Evolutionary conservation across 2,888 invertebrate species (phyloP).

Genomic region (Leistus spinibarbis): DNA sequence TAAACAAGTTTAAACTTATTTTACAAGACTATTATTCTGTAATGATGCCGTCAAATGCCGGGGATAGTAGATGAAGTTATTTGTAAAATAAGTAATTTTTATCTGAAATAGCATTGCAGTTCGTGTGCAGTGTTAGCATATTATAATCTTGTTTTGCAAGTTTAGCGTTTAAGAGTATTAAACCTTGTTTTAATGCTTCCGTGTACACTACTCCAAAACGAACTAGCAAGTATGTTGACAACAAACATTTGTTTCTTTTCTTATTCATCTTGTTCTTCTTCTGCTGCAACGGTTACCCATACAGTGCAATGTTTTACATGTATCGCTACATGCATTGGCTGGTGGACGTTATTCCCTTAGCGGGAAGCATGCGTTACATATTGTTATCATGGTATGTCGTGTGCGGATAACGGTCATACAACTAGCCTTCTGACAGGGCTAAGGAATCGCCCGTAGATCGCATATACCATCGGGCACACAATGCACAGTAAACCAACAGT

Average conservation of each 20-base stretch:
- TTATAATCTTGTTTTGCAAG: background rate
- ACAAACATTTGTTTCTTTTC: background rate
- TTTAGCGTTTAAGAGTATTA: background rate
- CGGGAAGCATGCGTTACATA: conserved; percentile 36
- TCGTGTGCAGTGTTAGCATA: background rate
- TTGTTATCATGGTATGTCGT: conserved; percentile 37
- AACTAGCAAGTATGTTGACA: background rate
- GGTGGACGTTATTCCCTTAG: background rate
- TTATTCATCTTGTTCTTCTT: background rate
- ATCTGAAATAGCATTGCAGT: background rate
- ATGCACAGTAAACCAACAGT: conserved; percentile 9
- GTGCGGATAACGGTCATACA: conserved; percentile 32
- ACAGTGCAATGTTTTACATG: background rate
- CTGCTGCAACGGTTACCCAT: background rate
- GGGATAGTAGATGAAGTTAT: too few species aligned
- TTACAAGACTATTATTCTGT: too few species aligned
- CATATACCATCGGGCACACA: conserved; percentile 21
- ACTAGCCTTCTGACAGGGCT: conserved; percentile 24
- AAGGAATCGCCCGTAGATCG: conserved; percentile 20
- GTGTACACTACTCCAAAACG: background rate
- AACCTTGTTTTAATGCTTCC: background rate
- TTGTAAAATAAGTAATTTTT: background rate
- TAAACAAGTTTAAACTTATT: too few species aligned
- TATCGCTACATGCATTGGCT: background rate
- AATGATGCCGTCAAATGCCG: too few species aligned